Evolutionary conservation across 2,888 invertebrate genomes (phyloP), one percentile per base, ranked within the genome.

Genomic region (Dastarcus helophoroides): DNA sequence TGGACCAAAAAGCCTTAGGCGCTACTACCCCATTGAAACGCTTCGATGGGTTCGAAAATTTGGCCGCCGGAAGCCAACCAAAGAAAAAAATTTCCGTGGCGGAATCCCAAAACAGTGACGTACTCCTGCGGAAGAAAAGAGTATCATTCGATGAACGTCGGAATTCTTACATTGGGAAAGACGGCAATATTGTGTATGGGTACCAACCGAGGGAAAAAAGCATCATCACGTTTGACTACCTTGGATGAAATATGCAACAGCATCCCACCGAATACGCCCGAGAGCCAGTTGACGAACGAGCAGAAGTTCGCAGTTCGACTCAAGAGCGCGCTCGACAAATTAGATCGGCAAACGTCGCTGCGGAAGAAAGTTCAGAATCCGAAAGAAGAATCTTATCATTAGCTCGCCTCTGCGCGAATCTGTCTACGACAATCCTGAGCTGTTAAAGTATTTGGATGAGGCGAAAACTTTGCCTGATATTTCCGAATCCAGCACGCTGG

Each of bases 391-490:
- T n/a, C 14, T 47, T 6, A 40, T 35, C 7, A 56, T 57, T 11
- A 56, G 54, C 29, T 32, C 34, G 8, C 57, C 57, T 2, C 48
- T 46, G 1, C 29, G 38, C 28, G 48, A 48, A 12, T 54, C 54
- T 0, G 53, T 57, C 3, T 32, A 46, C 31, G 43, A 33, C 17
- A 53, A 57, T 31, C 40, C 41, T 16, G 46, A 46, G 31, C 25
- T 48, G 17, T 28, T 32, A 2, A 30, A 37, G 1, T 35, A 43
- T 4, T 31, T 44, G 8, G 30, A 32, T n/a, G n/a, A n/a, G n/a
- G n/a, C n/a, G n/a, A n/a, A n/a, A n/a, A n/a, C n/a, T n/a, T 15
- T 39, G 44, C 33, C 33, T 38, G 9, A 17, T 26, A 8, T 26
- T 31, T 4, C 4, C 7, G n/a, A 19, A 12, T 8, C 31, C 32